Percentiles rank a stretch among this genome's conserved stretches.
phyloP scores from a whole-genome alignment of 2,113 vertebrate species.

The Aphyosemion australe region DNA sequence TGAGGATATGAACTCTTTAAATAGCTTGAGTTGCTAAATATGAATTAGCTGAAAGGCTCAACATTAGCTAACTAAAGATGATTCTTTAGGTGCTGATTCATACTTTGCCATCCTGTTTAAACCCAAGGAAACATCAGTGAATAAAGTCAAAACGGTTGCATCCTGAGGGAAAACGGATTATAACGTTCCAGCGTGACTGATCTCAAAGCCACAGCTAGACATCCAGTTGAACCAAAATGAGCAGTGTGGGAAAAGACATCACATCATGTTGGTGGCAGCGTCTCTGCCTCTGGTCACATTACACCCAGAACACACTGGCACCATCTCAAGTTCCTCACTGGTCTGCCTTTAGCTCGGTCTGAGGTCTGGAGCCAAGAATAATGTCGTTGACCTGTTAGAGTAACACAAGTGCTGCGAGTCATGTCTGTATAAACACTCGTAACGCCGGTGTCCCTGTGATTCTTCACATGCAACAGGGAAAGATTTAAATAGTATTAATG shows the following conservation, averaged over 20 bases:
- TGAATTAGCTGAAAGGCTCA: too few relatives aligned
- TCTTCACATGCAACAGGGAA: neutral
- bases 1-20: too few relatives aligned
- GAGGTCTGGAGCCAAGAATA: constrained; percentile 57
- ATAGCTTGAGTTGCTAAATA: too few relatives aligned
- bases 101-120: neutral
- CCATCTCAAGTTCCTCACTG: constrained; percentile 48
- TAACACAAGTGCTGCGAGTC: constrained; percentile 37
- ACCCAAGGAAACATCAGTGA: too few relatives aligned
- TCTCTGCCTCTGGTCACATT: constrained; percentile 31
- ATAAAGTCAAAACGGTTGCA: neutral
- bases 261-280: constrained; percentile 28
- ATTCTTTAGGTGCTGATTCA: neutral
- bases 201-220: constrained; percentile 6
- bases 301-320: constrained; percentile 62
- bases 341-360: constrained; percentile 34
- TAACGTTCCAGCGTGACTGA: neutral
- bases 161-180: neutral
- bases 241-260: constrained; percentile 24
- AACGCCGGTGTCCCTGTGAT: constrained; percentile 19
- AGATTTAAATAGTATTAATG: neutral
- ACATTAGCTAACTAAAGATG: too few relatives aligned
- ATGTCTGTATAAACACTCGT: constrained; percentile 52
- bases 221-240: constrained; percentile 1
- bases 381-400: constrained; percentile 53